Evolutionary conservation across 2,797 vertebrate species (phyloP), one percentile per base, ranked within the genome.

Genomic region (Ispidina picta): DNA sequence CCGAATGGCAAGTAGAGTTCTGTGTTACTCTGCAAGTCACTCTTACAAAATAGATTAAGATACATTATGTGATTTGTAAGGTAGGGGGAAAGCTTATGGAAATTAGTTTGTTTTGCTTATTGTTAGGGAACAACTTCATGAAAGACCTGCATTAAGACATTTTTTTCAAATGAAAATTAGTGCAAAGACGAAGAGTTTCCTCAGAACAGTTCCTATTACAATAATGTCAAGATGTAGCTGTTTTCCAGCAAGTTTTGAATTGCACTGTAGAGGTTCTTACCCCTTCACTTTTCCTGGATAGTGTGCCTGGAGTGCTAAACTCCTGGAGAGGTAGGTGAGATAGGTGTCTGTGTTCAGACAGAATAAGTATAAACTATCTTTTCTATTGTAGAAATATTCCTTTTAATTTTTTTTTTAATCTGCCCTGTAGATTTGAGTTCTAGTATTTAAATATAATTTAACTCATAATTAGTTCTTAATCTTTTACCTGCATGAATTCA

Each of bases 1-100:
- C 41, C 98, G 98, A 96, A 97, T 98, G 87, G 99, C 98, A 97
- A 97, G 99, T 89, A 93, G 60, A 78, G 41, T 62, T 71, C 31
- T 5, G 14, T 18, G 5, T 71, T 74, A 49, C 13, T 85, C 28
- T 44, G 23, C 28, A 44, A 64, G 26, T 64, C 29, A 69, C 74
- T 46, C 41, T 77, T 82, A 37, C 12, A 72, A 85, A 88, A 78
- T 31, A 10, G 19, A 31, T 64, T 60, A 72, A 76, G 33, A 37
- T 75, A 76, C 78, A 62, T 59, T 5, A 54, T 41, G 19, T 72
- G 56, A 37, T 75, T 73, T 16, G 48, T 81, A 73, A 60, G 22
- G 20, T 31, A 35, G 2, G 3, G 6, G 11, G 12, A n/a, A 35
- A 31, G 15, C 46, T 56, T 86, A 23, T 78, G 63, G 35, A 56